These are phyloP conservation scores for Rhagonycha fulva DNA, from an alignment of 2,888 invertebrate genomes.

Conservation along the genomic window DNA sequence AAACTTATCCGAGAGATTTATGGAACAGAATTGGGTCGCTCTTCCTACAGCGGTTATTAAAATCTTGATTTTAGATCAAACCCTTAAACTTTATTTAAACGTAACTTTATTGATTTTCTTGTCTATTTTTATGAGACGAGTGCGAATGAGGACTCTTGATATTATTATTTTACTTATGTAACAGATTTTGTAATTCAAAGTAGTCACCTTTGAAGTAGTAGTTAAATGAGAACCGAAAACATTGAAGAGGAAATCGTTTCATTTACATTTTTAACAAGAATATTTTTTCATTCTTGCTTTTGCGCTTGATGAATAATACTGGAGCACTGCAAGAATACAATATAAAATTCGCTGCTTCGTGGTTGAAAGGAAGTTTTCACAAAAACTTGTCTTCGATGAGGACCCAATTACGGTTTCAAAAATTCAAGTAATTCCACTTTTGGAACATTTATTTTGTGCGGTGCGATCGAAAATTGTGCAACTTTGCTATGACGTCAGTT, in stretches of 20 bases:
- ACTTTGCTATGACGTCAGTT: too few relatives aligned
- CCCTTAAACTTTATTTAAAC: not conserved
- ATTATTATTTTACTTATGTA: too few relatives aligned
- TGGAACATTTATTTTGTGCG: not conserved
- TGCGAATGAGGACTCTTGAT: not conserved
- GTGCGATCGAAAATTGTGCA: not conserved
- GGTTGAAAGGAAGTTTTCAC: not conserved
- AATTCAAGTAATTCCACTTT: not conserved
- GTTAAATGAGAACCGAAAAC: not conserved
- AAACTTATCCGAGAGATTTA: not conserved
- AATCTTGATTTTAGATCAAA: not conserved
- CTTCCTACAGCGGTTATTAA: not conserved
- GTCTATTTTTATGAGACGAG: not conserved
- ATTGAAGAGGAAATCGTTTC: not conserved
- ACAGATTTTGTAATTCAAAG: not conserved
- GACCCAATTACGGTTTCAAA: not conserved
- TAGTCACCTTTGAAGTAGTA: not conserved
- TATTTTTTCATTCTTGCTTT: not conserved
- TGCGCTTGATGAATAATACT: not conserved
- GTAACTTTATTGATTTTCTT: not conserved
- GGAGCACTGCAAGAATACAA: not conserved
- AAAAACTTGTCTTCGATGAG: not conserved
- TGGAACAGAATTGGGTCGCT: not conserved
- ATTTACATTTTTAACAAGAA: not conserved
- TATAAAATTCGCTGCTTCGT: not conserved